Evolutionary conservation across 2,113 vertebrate species (phyloP).

Genomic region (Plectropomus leopardus): DNA sequence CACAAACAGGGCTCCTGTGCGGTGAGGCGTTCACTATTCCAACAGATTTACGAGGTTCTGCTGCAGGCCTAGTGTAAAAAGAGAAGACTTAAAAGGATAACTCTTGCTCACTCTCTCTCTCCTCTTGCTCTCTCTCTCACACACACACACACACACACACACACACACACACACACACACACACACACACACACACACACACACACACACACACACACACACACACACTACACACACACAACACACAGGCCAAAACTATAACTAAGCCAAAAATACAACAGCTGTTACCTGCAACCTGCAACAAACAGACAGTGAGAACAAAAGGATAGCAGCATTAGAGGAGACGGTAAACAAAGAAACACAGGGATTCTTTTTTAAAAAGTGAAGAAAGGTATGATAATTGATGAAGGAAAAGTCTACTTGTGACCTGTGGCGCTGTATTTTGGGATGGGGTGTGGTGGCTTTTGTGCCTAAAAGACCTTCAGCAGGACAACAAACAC

Average conservation of each 20-base stretch:
- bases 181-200: background rate
- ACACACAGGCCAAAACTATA: background rate
- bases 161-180: background rate
- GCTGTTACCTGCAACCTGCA: background rate
- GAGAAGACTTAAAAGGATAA: constrained; percentile 49
- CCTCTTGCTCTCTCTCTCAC: background rate
- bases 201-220: constrained; percentile 1
- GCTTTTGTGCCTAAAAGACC: background rate
- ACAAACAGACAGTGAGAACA: background rate
- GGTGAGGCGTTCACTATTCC: constrained; percentile 46
- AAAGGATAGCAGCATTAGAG: background rate
- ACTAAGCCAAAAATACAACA: constrained; percentile 15
- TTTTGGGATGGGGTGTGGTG: too few species aligned
- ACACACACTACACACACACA: background rate
- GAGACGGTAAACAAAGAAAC: background rate
- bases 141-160: background rate
- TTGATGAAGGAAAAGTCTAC: background rate
- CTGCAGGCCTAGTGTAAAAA: constrained; percentile 53
- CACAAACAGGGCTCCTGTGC: constrained; percentile 44
- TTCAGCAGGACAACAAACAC: background rate
- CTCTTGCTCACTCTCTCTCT: background rate
- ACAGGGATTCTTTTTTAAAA: background rate
- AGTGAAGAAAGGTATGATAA: background rate
- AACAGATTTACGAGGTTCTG: constrained; percentile 62
- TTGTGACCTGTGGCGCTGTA: background rate